Conservation (phyloP, 1,140 invertebrate species). For the Odontomachus brunneus region DNA sequence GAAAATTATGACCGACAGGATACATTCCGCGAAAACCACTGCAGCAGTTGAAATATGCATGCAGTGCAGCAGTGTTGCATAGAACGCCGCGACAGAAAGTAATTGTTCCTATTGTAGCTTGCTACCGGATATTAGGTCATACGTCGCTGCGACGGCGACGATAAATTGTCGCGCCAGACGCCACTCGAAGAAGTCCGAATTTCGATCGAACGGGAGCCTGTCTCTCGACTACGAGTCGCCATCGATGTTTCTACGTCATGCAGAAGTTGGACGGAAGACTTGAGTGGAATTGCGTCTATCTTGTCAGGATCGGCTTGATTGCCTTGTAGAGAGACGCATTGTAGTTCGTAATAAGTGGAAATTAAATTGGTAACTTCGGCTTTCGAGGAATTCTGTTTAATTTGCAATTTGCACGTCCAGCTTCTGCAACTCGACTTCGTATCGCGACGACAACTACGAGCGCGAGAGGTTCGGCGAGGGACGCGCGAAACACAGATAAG, state of each 20-base stretch:
- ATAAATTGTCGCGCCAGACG: slow-evolving; percentile 34
- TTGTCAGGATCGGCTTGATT: not conserved
- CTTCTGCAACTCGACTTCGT: not conserved
- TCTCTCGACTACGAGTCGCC: not conserved
- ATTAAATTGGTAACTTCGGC: not conserved
- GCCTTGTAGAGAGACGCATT: not conserved
- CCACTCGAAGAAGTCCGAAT: slow-evolving; percentile 39
- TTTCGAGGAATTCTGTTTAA: not conserved
- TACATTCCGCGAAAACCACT: slow-evolving; percentile 28
- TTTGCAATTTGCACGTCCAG: not conserved
- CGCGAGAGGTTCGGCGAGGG: not conserved
- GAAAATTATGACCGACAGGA: slow-evolving; percentile 61
- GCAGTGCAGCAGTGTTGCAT: slow-evolving; percentile 13
- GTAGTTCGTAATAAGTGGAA: not conserved
- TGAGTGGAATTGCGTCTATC: not conserved
- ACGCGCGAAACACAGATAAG: not conserved
- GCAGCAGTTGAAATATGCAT: slow-evolving; percentile 65
- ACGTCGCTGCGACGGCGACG: slow-evolving; percentile 11
- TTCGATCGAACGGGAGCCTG: not conserved
- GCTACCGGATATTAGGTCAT: slow-evolving; percentile 61
- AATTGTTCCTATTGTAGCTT: slow-evolving; percentile 62
- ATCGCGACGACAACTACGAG: too few relatives aligned
- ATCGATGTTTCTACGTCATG: not conserved
- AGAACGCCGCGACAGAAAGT: slow-evolving; percentile 57
- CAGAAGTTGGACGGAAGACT: not conserved